phyloP scores from a whole-genome alignment of 1,140 invertebrate genomes.

The Cotesia glomerata region DNA sequence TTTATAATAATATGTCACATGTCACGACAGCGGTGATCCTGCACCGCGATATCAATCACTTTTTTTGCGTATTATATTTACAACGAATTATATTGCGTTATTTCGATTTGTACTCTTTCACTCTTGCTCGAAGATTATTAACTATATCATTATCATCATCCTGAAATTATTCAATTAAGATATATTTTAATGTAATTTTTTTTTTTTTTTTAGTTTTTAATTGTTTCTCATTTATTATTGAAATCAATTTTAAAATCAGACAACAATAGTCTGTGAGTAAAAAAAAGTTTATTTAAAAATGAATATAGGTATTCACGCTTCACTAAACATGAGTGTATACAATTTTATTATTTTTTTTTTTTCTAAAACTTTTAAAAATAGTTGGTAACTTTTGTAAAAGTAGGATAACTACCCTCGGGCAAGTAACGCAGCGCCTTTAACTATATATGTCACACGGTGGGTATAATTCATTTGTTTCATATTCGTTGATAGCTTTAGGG shows the following conservation, averaged over 20 bases:
- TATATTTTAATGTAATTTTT: no score
- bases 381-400: conserved; percentile 38
- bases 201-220: no score
- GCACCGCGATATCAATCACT: neutral
- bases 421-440: conserved; percentile 19
- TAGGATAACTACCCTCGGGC: conserved; percentile 47
- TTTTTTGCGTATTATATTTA: neutral
- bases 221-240: no score
- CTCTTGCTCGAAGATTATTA: no score
- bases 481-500: conserved; percentile 25
- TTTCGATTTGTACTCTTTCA: neutral
- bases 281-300: no score
- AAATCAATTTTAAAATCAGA: no score
- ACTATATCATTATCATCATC: no score
- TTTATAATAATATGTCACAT: conserved; percentile 5
- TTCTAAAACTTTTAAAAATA: conserved; percentile 2
- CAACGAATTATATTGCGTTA: neutral
- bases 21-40: conserved; percentile 5
- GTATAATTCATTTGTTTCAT: conserved; percentile 24
- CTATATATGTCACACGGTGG: conserved; percentile 28
- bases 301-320: no score
- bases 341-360: neutral
- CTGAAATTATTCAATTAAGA: no score
- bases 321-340: no score
- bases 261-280: no score